Evolutionary conservation across 2,888 invertebrate genomes (phyloP).

Genomic region (Empis livida): DNA sequence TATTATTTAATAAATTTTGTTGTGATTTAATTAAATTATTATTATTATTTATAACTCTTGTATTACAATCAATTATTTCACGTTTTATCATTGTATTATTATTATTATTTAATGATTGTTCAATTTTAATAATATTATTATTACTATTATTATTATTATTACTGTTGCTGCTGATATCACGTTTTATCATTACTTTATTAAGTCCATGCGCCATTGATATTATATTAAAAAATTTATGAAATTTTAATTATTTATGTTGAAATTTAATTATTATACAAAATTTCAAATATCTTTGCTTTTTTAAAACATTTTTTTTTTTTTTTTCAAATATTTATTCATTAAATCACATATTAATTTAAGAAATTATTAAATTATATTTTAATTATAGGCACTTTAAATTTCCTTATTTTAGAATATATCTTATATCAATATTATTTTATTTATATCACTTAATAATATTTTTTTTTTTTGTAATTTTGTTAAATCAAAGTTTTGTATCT

Average conservation of each 20-base stretch:
- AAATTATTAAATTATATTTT: background rate
- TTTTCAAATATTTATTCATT: no score
- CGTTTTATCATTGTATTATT: conserved; percentile 3
- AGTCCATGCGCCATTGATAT: conserved; percentile 12
- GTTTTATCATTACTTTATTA: conserved; percentile 15
- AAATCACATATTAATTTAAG: no score
- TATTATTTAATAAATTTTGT: background rate
- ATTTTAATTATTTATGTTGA: no score
- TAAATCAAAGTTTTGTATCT: no score
- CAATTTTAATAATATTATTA: background rate
- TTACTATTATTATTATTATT: conserved; percentile 3
- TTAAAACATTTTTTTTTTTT: no score
- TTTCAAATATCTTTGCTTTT: no score
- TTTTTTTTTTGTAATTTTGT: background rate
- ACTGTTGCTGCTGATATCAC: conserved; percentile 11
- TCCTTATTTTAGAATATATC: background rate
- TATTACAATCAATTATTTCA: background rate
- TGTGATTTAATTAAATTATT: background rate
- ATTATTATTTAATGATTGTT: conserved; percentile 2
- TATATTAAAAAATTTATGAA: no score
- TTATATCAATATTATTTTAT: background rate
- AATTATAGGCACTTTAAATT: background rate
- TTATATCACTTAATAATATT: background rate
- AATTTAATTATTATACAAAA: no score
- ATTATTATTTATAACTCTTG: background rate